These are phyloP conservation scores for Oreochromis grahami DNA, from an alignment of 2,797 vertebrate genomes.

Conservation along the genomic window DNA sequence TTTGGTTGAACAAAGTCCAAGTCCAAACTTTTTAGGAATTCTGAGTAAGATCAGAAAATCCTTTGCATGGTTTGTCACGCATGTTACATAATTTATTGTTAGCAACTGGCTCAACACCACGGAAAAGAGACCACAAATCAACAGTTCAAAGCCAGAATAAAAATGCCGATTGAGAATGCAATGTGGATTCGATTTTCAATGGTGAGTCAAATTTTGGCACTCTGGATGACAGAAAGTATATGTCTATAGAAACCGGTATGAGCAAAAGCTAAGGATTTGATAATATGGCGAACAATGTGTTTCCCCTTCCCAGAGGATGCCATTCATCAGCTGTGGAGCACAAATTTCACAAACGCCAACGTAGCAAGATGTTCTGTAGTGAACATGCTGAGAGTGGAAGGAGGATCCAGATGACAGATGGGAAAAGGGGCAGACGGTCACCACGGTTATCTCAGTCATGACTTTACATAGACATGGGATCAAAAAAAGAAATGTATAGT, in stretches of 20 bases:
- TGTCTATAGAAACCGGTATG: neutral
- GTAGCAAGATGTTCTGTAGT: constrained; percentile 32
- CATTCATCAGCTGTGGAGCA: constrained; percentile 24
- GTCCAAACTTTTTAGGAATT: constrained; percentile 39
- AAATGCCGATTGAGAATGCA: constrained; percentile 41
- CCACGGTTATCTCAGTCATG: neutral
- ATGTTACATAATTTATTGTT: constrained; percentile 63
- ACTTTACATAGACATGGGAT: neutral
- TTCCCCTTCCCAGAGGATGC: constrained; percentile 20
- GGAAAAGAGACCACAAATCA: constrained; percentile 61
- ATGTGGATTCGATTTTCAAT: constrained; percentile 34
- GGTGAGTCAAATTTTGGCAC: constrained; percentile 20
- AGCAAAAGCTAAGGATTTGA: constrained; percentile 21
- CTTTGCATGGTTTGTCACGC: constrained; percentile 9
- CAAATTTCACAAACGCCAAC: constrained; percentile 10
- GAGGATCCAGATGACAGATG: neutral
- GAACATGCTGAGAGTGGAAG: constrained; percentile 1
- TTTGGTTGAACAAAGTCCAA: constrained; percentile 13
- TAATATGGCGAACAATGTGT: neutral
- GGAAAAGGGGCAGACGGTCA: neutral
- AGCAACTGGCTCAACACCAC: constrained; percentile 16
- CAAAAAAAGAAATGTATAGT: neutral
- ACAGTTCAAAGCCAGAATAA: constrained; percentile 53
- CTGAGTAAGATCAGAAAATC: constrained; percentile 47
- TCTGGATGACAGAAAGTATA: constrained; percentile 10